phyloP scores from a whole-genome alignment of 1,140 invertebrate species.

The Diachasmimorpha longicaudata region DNA sequence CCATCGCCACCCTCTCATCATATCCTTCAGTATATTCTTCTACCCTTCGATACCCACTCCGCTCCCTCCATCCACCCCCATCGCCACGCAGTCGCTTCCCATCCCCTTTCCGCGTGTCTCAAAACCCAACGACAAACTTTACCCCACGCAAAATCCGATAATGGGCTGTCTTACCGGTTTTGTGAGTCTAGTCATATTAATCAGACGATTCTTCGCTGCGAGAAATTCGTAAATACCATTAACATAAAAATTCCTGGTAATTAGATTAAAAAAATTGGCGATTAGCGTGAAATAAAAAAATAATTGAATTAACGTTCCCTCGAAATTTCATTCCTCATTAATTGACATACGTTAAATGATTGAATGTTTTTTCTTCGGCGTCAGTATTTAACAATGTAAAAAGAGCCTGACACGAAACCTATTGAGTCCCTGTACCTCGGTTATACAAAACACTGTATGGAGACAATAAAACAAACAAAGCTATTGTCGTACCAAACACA shows the following conservation, averaged over 20 bases:
- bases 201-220: neutral
- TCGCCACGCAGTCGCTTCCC: neutral
- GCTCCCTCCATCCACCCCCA: neutral
- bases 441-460: conserved; percentile 7
- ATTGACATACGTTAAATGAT: neutral
- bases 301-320: neutral
- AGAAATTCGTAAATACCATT: too few species aligned
- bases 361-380: neutral
- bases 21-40: neutral
- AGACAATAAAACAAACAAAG: conserved; percentile 15
- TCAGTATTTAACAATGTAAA: conserved; percentile 8
- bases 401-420: neutral
- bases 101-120: neutral
- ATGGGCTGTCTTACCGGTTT: neutral
- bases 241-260: too few species aligned
- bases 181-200: neutral
- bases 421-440: conserved; percentile 3
- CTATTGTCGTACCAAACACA: conserved; percentile 6
- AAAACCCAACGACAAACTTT: neutral
- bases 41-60: neutral
- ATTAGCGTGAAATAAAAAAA: too few species aligned
- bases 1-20: neutral
- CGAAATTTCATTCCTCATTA: neutral
- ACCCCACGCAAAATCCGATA: neutral
- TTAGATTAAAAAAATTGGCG: too few species aligned